Percentiles rank a stretch among this genome's conserved stretches.
Conservation (phyloP, 2,113 vertebrate species). For the Poicephalus gulielmi region DNA sequence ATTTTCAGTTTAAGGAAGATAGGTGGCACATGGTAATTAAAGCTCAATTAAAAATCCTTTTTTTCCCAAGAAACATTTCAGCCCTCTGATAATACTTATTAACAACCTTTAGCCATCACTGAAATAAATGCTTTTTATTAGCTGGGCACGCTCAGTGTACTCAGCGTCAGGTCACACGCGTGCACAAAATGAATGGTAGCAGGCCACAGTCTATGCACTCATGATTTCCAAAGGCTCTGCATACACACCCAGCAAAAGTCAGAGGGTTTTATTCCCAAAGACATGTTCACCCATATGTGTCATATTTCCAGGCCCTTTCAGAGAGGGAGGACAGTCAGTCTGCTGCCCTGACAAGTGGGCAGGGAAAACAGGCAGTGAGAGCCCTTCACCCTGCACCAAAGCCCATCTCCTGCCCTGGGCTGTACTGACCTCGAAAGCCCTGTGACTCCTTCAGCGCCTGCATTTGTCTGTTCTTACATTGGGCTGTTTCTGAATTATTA, state of each 20-base stretch:
- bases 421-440: not conserved
- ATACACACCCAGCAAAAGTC: not conserved
- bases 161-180: not conserved
- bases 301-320: not conserved
- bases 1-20: not conserved
- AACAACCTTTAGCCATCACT: not conserved
- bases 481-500: slow-evolving; percentile 14
- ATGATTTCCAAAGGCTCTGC: not conserved
- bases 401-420: not conserved
- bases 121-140: not conserved
- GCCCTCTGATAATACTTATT: not conserved
- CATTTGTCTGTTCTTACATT: not conserved
- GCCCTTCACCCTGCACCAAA: not conserved
- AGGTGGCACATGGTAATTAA: not conserved
- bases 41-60: not conserved
- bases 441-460: not conserved
- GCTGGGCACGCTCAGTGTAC: not conserved
- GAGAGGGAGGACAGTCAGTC: not conserved
- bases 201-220: not conserved
- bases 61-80: not conserved
- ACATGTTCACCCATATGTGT: fast-evolving
- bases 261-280: not conserved
- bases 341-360: not conserved
- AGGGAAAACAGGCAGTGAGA: not conserved
- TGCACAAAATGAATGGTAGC: not conserved